Conservation (phyloP, 2,888 invertebrate species). For the Vesta saturnalis region DNA sequence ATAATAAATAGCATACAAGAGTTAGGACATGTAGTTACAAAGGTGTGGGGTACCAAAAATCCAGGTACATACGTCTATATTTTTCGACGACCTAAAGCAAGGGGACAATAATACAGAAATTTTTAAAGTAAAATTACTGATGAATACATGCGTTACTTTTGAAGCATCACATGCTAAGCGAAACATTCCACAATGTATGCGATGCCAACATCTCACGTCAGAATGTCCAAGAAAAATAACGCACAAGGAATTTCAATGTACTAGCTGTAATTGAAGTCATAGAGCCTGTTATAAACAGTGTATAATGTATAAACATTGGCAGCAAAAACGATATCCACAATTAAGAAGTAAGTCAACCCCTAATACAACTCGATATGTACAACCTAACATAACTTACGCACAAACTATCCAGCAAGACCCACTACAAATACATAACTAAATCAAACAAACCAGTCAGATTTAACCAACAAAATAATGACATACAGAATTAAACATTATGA, state of each 20-base stretch:
- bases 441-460: neutral
- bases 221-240: slow-evolving; percentile 11
- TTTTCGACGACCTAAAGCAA: too few species aligned
- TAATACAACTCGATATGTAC: neutral
- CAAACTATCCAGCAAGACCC: neutral
- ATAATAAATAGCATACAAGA: too few species aligned
- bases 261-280: slow-evolving; percentile 7
- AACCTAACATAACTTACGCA: too few species aligned
- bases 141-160: too few species aligned
- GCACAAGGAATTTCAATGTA: neutral
- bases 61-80: slow-evolving; percentile 15
- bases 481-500: slow-evolving; percentile 1
- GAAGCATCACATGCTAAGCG: neutral
- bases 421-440: neutral
- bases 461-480: neutral
- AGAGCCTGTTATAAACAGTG: neutral
- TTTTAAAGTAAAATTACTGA: slow-evolving; percentile 16
- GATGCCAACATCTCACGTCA: neutral
- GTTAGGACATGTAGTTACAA: slow-evolving; percentile 18
- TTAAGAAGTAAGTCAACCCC: slow-evolving; percentile 5
- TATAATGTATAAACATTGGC: neutral
- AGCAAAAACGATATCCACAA: slow-evolving; percentile 8
- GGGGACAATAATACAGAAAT: slow-evolving; percentile 14
- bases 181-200: neutral
- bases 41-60: slow-evolving; percentile 15